Evolutionary conservation across 2,113 vertebrate species (phyloP).

Genomic region (Probosciger aterrimus): DNA sequence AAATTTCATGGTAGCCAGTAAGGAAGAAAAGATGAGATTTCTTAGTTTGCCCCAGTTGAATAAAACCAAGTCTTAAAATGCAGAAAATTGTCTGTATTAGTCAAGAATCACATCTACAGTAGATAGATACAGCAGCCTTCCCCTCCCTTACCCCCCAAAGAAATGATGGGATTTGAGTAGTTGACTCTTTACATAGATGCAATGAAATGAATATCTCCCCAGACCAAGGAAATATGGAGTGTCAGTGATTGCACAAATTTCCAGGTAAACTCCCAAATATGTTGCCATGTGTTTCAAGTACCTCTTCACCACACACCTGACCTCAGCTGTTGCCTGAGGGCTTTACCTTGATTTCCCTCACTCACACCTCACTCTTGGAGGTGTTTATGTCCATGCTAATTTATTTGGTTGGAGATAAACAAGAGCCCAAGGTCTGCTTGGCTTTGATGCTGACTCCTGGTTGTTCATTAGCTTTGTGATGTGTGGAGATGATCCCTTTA

Average conservation of each 20-base stretch:
- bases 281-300: neutral
- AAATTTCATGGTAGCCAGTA: neutral
- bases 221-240: neutral
- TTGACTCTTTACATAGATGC: neutral
- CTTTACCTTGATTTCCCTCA: neutral
- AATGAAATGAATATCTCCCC: neutral
- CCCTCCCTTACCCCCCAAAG: rapidly evolving
- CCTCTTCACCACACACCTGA: neutral
- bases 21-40: neutral
- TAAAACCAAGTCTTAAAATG: neutral
- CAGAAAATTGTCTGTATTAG: neutral
- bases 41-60: neutral
- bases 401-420: neutral
- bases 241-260: neutral
- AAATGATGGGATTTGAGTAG: neutral
- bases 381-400: neutral
- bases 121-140: neutral
- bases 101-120: neutral
- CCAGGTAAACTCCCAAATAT: neutral
- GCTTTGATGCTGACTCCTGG: neutral
- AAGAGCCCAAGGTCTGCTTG: neutral
- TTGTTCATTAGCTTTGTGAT: neutral
- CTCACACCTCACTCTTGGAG: neutral
- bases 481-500: neutral
- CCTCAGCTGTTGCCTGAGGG: neutral